Evolutionary conservation across 2,797 vertebrate species (phyloP).

Genomic region (Hemitrygon akajei): DNA sequence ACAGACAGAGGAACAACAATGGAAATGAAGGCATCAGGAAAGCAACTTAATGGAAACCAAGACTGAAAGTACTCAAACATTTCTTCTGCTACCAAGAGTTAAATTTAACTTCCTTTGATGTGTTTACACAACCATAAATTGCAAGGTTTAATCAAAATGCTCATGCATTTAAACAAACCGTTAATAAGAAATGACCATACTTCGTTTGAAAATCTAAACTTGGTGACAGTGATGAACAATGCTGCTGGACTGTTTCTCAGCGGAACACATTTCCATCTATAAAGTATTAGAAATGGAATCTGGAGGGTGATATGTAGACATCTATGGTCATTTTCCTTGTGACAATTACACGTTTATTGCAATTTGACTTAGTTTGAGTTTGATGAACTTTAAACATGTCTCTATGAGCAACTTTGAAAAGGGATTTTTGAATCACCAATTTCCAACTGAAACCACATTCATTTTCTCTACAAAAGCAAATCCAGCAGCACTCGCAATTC

Average conservation of each 20-base stretch:
- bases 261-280: background rate
- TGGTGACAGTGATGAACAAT: background rate
- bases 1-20: too few relatives aligned
- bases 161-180: background rate
- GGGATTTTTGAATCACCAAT: constrained; percentile 19
- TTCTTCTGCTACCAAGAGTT: background rate
- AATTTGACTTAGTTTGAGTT: constrained; percentile 11
- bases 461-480: constrained; percentile 19
- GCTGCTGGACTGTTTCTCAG: background rate
- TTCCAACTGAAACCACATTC: background rate
- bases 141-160: background rate
- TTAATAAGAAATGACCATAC: background rate
- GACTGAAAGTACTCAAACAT: background rate
- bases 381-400: background rate
- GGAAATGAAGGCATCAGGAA: background rate
- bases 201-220: background rate
- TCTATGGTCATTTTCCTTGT: background rate
- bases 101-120: background rate
- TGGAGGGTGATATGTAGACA: background rate
- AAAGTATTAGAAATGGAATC: background rate
- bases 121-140: background rate
- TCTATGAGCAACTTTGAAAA: background rate
- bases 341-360: background rate
- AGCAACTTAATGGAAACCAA: background rate
- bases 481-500: background rate